phyloP scores from a whole-genome alignment of 1,140 invertebrate genomes.

The Heterodera carotae region DNA sequence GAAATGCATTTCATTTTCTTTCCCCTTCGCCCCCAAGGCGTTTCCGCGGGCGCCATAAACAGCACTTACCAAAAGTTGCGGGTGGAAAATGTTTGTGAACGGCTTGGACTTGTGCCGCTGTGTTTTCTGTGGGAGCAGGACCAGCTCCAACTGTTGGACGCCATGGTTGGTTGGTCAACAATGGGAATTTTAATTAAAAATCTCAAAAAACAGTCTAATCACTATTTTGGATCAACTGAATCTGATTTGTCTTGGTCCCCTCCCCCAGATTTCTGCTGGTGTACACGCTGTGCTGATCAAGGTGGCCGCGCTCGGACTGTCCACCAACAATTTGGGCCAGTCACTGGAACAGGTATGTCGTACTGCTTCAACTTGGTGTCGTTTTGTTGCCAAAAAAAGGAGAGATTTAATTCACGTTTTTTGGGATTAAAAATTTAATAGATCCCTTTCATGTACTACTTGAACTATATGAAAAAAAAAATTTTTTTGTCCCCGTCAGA shows the following conservation, averaged over 20 bases:
- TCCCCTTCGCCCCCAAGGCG: too few relatives aligned
- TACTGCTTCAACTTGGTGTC: background rate
- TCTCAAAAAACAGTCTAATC: too few relatives aligned
- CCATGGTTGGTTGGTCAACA: slow-evolving; percentile 78
- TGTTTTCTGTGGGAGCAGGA: slow-evolving; percentile 91
- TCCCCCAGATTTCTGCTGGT: slow-evolving; percentile 70
- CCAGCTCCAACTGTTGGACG: slow-evolving; percentile 88
- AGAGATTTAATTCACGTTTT: background rate
- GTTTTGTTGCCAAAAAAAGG: slow-evolving; percentile 14
- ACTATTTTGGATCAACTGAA: background rate
- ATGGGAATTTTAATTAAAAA: too few relatives aligned
- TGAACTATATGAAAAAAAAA: too few relatives aligned
- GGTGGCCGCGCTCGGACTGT: slow-evolving; percentile 72
- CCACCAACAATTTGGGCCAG: slow-evolving; percentile 85
- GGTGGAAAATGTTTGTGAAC: slow-evolving; percentile 94
- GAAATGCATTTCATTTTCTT: too few relatives aligned
- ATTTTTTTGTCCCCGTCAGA: slow-evolving; percentile 64
- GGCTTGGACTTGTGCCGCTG: slow-evolving; percentile 83
- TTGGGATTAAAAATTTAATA: background rate
- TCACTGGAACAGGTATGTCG: slow-evolving; percentile 80
- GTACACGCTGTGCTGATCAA: slow-evolving; percentile 93
- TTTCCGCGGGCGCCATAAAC: slow-evolving; percentile 92
- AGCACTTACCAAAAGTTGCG: slow-evolving; percentile 95
- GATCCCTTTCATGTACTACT: too few relatives aligned
- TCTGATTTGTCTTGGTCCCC: background rate